phyloP scores from a whole-genome alignment of 2,888 invertebrate species.

The Amphipoea lucens region DNA sequence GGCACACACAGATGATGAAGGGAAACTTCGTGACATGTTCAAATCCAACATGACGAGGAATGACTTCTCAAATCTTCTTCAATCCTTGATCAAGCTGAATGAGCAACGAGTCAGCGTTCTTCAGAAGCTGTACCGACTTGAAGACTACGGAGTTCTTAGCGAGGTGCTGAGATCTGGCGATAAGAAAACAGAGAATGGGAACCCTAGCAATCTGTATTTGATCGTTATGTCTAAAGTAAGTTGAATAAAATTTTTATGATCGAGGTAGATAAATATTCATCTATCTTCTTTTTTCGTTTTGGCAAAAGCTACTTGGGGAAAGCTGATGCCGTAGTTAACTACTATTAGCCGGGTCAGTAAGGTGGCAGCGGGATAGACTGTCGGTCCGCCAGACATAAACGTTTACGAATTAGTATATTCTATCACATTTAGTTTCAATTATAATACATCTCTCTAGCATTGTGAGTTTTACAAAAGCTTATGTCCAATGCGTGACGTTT shows the following conservation, averaged over 20 bases:
- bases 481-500: too few species aligned
- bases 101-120: slow-evolving; percentile 50
- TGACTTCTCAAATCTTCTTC: slow-evolving; percentile 54
- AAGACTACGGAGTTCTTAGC: slow-evolving; percentile 45
- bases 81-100: slow-evolving; percentile 60
- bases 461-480: too few species aligned
- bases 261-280: background rate
- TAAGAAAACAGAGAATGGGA: background rate
- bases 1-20: slow-evolving; percentile 35
- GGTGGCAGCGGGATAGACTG: background rate
- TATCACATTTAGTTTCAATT: too few species aligned
- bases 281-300: background rate
- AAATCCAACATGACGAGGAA: slow-evolving; percentile 45
- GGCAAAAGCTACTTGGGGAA: background rate
- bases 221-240: slow-evolving; percentile 55
- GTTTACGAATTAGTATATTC: background rate
- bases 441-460: too few species aligned
- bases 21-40: slow-evolving; percentile 17
- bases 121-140: slow-evolving; percentile 34
- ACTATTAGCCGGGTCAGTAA: background rate
- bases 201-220: slow-evolving; percentile 28
- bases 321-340: background rate
- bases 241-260: background rate
- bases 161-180: slow-evolving; percentile 39
- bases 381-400: background rate